phyloP scores from a whole-genome alignment of 2,797 vertebrate genomes.

The Melanotaenia trifasciata region DNA sequence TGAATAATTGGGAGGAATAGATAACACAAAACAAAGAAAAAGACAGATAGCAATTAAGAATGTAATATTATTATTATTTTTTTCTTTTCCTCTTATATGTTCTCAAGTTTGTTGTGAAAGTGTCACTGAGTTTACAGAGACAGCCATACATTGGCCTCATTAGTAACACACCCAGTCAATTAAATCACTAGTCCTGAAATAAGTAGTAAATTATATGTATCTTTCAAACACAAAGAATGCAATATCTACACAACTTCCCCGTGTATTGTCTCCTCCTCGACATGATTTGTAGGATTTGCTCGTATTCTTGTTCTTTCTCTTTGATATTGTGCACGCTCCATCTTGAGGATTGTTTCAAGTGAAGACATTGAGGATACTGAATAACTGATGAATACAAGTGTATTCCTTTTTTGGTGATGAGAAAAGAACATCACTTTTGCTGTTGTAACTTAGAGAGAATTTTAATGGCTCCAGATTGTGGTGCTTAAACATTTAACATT shows the following conservation, averaged over 20 bases:
- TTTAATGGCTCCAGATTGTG: too few species aligned
- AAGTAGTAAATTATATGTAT: conserved; percentile 41
- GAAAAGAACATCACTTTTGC: background rate
- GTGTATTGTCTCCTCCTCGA: background rate
- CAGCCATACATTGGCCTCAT: background rate
- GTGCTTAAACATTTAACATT: too few species aligned
- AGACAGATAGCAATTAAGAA: conserved; percentile 2
- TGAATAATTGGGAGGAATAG: background rate
- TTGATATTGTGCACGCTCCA: background rate
- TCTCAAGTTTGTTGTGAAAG: conserved; percentile 10
- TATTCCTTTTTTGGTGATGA: conserved; percentile 15
- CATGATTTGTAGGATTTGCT: background rate
- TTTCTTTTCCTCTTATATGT: background rate
- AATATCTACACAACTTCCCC: background rate
- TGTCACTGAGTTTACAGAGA: conserved; percentile 33
- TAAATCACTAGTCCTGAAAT: conserved; percentile 52
- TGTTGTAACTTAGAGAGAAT: too few species aligned
- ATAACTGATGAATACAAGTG: conserved; percentile 40
- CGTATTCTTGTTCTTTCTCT: background rate
- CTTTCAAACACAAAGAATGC: conserved; percentile 44
- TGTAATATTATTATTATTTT: background rate
- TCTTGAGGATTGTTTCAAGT: conserved; percentile 17
- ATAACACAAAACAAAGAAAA: conserved; percentile 10
- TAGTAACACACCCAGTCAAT: conserved; percentile 3
- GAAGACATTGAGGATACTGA: conserved; percentile 11